Conservation (phyloP, 2,113 vertebrate genomes). For the Podarcis muralis region DNA sequence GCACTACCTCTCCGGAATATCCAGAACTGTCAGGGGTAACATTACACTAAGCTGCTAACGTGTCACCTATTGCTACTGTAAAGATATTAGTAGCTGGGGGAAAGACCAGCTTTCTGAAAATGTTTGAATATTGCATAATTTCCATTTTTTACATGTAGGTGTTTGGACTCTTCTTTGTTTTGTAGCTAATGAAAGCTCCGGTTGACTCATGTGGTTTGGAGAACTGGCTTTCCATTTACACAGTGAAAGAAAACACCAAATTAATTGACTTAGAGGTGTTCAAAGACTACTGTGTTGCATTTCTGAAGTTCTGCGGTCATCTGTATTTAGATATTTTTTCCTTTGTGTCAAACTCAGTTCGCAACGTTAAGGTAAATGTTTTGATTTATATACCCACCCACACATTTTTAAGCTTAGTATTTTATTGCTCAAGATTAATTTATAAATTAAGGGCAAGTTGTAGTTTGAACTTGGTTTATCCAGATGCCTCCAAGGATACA, state of each 20-base stretch:
- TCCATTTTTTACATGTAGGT: neutral
- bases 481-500: neutral
- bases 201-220: conserved; percentile 75
- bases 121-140: conserved; percentile 8
- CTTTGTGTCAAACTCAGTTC: conserved; percentile 73
- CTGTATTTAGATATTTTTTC: conserved; percentile 83
- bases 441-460: neutral
- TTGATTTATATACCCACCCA: neutral
- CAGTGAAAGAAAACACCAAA: conserved; percentile 73
- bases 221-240: conserved; percentile 85
- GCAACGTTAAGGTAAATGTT: conserved; percentile 81
- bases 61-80: neutral
- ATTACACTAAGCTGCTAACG: neutral
- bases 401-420: neutral
- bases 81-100: neutral
- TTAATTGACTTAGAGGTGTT: conserved; percentile 92
- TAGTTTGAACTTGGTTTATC: neutral
- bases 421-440: neutral
- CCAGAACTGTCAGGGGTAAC: neutral
- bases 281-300: conserved; percentile 83
- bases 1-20: neutral
- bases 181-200: conserved; percentile 85
- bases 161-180: conserved; percentile 5
- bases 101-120: neutral
- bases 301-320: conserved; percentile 73